These are phyloP conservation scores for Phataginus tricuspis DNA, from an alignment of 2,797 vertebrate species.

Conservation along the genomic window DNA sequence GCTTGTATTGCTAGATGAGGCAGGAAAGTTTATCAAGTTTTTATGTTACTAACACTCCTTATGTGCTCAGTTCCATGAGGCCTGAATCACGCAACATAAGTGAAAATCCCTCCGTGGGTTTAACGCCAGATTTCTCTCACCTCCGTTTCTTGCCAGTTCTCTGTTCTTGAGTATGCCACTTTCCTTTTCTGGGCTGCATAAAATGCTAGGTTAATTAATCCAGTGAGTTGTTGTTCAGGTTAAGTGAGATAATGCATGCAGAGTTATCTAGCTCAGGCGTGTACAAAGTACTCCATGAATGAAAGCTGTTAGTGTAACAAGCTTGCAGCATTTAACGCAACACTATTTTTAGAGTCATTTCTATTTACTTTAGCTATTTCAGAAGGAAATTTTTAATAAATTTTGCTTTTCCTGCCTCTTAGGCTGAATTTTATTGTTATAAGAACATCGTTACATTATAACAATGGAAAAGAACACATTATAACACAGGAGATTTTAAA, in stretches of 20 bases:
- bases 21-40: constrained; percentile 37
- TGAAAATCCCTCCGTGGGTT: neutral
- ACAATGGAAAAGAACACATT: neutral
- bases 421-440: neutral
- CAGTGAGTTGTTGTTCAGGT: neutral
- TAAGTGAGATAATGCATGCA: neutral
- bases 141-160: neutral
- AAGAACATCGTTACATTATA: neutral
- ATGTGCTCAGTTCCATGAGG: neutral
- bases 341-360: neutral
- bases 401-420: neutral
- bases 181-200: neutral
- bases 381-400: neutral
- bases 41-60: neutral
- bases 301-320: neutral
- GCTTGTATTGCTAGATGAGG: neutral
- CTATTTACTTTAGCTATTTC: constrained; percentile 22
- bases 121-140: neutral
- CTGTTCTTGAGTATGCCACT: neutral
- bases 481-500: neutral
- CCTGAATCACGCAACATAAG: neutral
- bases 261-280: neutral
- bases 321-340: neutral
- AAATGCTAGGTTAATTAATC: neutral
- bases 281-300: neutral